Base-by-base conservation (phyloP, 1,140 invertebrate species). In the Anoplophora glabripennis region DNA sequence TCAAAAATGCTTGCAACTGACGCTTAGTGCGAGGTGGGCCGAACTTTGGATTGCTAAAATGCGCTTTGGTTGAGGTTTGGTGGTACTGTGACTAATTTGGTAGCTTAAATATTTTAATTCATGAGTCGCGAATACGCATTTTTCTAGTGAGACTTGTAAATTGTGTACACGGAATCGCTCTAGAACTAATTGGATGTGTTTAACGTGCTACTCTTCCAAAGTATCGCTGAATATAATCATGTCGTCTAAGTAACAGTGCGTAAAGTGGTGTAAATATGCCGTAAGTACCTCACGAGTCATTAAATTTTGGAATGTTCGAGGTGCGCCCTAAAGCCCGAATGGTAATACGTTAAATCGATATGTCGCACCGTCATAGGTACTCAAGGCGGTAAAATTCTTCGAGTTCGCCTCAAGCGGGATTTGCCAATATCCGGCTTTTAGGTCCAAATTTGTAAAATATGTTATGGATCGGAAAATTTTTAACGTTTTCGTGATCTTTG, bases 281-380 rank as follows among this genome's bases (percentile, higher is more conserved):
- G 40, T n/a, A 41, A 55, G 33, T 21, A 73, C 59, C 4, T 73
- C 57, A 21, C 59, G 44, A 34, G 70, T 62, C 12, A 76, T 57
- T 18, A 61, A 63, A n/a, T 49, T 46, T 57, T 72, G 69, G 57
- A 74, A 75, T 0, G 67, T 64, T 0, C 67, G 61, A 0, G 73
- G 72, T 0, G 69, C 72, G 37, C 68, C 72, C 15, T 47, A 55
- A 2, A 74, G 28, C 0, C 73, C 73, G 49, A 72, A 74, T 9
- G 69, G 59, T 49, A 69, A 72, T 7, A 48, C n/a, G 14, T 53
- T 65, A 54, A 74, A 75, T 34, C 45, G 38, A 36, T 62, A 62
- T 1, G 7, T 10, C 14, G 69, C 68, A n/a, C 55, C 53, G 15
- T 64, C 66, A 9, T 68, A 68, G 4, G 69, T 53, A 1, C 63